Percentiles rank a stretch among this genome's conserved stretches.
Conservation (phyloP, 30 jellyfish, hydroid and myxozoan species). For the Aurelia coerulea region DNA sequence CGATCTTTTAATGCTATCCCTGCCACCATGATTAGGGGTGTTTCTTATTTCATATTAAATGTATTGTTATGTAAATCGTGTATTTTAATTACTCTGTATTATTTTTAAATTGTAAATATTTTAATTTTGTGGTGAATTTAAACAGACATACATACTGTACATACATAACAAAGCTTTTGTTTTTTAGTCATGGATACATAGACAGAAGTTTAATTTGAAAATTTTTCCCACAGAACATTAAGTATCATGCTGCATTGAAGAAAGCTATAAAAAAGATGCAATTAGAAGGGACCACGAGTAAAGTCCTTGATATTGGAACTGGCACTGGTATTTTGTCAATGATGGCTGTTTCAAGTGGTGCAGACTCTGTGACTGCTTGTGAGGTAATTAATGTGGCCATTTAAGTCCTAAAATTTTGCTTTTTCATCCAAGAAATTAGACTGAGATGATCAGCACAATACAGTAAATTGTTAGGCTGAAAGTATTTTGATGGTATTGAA, state of each 20-base stretch:
- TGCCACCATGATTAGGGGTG: too few species aligned
- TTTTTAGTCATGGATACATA: too few species aligned
- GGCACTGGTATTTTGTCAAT: slow-evolving; percentile 93
- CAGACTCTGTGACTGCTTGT: slow-evolving; percentile 81
- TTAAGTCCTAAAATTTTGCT: background rate
- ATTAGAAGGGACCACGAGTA: background rate
- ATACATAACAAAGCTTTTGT: too few species aligned
- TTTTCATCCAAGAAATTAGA: background rate
- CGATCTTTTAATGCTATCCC: too few species aligned
- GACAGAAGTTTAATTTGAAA: too few species aligned
- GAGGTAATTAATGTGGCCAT: slow-evolving; percentile 44
- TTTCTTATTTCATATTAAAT: too few species aligned
- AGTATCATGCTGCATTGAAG: slow-evolving; percentile 52
- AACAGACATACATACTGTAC: too few species aligned
- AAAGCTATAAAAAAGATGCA: slow-evolving; percentile 27
- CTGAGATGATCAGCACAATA: background rate
- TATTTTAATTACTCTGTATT: too few species aligned
- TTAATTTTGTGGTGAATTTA: too few species aligned
- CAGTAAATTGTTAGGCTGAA: background rate
- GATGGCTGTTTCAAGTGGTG: slow-evolving; percentile 93
- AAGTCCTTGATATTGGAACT: slow-evolving; percentile 88
- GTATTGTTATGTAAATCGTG: too few species aligned
- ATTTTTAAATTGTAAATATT: too few species aligned
- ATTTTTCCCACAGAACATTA: slow-evolving; percentile 16
- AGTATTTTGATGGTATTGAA: background rate